These are phyloP conservation scores for Rhodeus uyekii DNA, from an alignment of 2,797 vertebrate genomes.

Conservation along the genomic window DNA sequence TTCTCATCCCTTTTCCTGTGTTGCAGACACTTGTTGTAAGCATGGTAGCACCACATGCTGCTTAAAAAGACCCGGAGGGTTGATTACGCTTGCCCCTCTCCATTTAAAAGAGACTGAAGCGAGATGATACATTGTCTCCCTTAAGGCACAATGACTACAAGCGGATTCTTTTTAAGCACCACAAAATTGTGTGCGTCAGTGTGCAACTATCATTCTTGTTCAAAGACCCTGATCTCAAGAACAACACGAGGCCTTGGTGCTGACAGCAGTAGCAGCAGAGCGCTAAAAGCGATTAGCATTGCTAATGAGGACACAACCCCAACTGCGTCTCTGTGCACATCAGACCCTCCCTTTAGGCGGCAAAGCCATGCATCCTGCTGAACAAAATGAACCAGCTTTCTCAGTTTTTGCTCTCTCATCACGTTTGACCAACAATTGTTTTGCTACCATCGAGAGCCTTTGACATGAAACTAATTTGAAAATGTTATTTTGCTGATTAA, in stretches of 20 bases:
- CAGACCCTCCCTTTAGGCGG: constrained; percentile 23
- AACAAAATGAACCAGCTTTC: background rate
- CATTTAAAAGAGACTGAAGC: constrained; percentile 61
- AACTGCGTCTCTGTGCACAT: constrained; percentile 28
- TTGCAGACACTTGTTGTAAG: constrained; percentile 58
- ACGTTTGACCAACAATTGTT: background rate
- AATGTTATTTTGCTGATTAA: background rate
- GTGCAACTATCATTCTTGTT: constrained; percentile 36
- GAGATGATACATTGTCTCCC: constrained; percentile 50
- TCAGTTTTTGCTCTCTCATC: background rate
- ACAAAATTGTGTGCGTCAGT: constrained; percentile 15
- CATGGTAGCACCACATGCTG: constrained; percentile 48
- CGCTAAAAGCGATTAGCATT: constrained; percentile 37
- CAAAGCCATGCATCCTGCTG: background rate
- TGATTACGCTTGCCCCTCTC: constrained; percentile 59
- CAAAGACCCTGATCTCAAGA: constrained; percentile 38
- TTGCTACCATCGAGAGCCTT: background rate
- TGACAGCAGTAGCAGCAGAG: constrained; percentile 18
- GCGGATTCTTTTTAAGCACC: constrained; percentile 39
- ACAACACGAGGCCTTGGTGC: constrained; percentile 17
- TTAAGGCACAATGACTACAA: constrained; percentile 44
- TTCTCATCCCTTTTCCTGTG: constrained; percentile 9
- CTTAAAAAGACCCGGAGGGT: constrained; percentile 47
- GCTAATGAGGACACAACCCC: constrained; percentile 47
- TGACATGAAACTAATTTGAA: constrained; percentile 7